Percentiles rank a stretch among this genome's conserved stretches.
Evolutionary conservation across 37 sponge, comb jelly and placozoan species (phyloP).

Genomic region (Trichoplax adhaerens): DNA sequence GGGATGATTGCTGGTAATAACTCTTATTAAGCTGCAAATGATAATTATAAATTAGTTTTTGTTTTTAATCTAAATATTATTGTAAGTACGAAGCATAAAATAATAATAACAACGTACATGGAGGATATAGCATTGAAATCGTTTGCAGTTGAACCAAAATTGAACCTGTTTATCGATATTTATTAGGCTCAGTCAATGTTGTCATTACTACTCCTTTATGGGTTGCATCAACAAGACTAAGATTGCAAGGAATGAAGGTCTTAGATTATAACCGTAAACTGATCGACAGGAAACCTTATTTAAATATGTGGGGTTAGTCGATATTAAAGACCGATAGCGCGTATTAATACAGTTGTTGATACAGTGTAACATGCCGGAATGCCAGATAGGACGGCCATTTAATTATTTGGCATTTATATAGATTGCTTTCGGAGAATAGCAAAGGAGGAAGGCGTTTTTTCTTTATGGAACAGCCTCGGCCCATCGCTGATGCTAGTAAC

Average conservation of each 20-base stretch:
- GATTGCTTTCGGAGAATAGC: constrained; percentile 9
- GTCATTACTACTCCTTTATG: constrained; percentile 20
- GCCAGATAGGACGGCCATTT: no score
- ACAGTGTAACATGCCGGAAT: no score
- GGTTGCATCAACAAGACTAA: constrained; percentile 19
- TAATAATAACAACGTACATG: no score
- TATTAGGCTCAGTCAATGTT: constrained; percentile 15
- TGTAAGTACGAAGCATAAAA: no score
- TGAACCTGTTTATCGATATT: no score
- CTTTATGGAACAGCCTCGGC: constrained; percentile 10
- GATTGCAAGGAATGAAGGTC: constrained; percentile 8
- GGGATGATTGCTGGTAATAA: constrained; percentile 10
- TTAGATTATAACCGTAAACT: neutral
- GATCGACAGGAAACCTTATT: neutral
- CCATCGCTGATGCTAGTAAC: constrained; percentile 20
- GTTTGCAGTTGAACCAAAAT: no score
- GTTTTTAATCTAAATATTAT: no score
- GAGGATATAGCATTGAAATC: no score
- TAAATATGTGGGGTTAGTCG: no score
- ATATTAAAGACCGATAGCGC: no score
- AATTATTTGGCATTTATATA: neutral
- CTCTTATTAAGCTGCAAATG: neutral
- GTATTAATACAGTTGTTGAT: no score
- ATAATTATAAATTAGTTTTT: no score
- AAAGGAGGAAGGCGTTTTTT: constrained; percentile 10